Conservation (phyloP, 2,797 vertebrate species). For the Benthosema pterotum region DNA sequence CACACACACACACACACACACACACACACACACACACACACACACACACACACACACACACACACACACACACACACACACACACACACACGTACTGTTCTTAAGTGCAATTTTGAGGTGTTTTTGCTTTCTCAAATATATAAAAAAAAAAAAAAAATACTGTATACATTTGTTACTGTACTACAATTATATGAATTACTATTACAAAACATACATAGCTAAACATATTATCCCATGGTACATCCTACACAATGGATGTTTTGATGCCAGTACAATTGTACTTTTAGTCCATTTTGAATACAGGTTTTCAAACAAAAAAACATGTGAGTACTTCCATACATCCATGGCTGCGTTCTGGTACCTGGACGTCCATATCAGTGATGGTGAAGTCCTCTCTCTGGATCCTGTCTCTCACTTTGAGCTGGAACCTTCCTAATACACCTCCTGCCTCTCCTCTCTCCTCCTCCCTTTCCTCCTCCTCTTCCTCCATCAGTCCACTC, state of each 20-base stretch:
- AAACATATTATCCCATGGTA: too few species aligned
- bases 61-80: not conserved
- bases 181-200: too few species aligned
- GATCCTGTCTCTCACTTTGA: slow-evolving; percentile 65
- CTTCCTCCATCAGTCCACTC: slow-evolving; percentile 30
- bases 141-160: too few species aligned
- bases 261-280: too few species aligned
- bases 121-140: too few species aligned
- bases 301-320: too few species aligned
- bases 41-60: slow-evolving; percentile 1
- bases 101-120: too few species aligned
- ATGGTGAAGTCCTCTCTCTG: slow-evolving; percentile 77
- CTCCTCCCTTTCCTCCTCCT: slow-evolving; percentile 30
- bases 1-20: slow-evolving; percentile 5
- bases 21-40: slow-evolving; percentile 1
- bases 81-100: not conserved
- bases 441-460: slow-evolving; percentile 60
- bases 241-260: too few species aligned
- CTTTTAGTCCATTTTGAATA: too few species aligned
- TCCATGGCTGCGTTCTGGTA: slow-evolving; percentile 31
- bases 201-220: too few species aligned
- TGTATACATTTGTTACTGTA: too few species aligned
- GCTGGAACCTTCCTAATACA: slow-evolving; percentile 80
- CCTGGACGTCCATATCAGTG: slow-evolving; percentile 84
- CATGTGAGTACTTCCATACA: too few species aligned